Base-by-base conservation (phyloP, 1,140 invertebrate genomes). In the Hyphantria cunea region DNA sequence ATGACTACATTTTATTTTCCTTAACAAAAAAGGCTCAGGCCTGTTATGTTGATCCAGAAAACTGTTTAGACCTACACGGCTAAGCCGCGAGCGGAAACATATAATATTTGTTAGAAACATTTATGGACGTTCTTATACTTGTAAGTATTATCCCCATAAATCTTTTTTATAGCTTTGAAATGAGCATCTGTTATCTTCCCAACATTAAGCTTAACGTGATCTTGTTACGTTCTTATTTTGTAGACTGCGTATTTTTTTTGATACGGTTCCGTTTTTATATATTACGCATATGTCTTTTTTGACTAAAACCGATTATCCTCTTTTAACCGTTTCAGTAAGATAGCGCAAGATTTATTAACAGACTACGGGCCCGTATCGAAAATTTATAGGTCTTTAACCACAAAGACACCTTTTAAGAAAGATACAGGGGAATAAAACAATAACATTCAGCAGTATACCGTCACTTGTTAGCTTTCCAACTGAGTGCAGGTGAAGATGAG, bases 141-240 rank as follows among this genome's bases (percentile, higher is more conserved):
- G 11, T 53, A 12, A 25, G 53, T 48, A 48, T 56, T 47, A 37
- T 56, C 31, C 44, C 47, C 32, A 48, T 32, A 48, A 55, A 55
- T 45, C 52, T 11, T 45, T 45, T 45, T 55, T 44, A 54, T 55
- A 25, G 14, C 15, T 45, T 33, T 55, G 13, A 33, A 55, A 55
- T 55, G 52, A 45, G 25, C 41, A 45, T 33, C 39, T 55, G 52
- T 32, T n/a, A 13, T 31, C 52, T 44, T 45, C 44, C 31, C 10
- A n/a, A 39, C 39, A 33, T 55, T 45, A 45, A 33, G 31, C 6
- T 45, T 17, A 25, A 4, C 5, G 48, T 12, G 12, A 13, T 12
- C 9, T n/a, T 32, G 17, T n/a, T 12, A 32, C n/a, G 11, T 32
- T 13, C 11, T 8, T 12, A 31, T 31, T 0, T 11, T 44, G n/a